Percentiles rank a stretch among this genome's conserved stretches.
These are phyloP conservation scores for Gambelia wislizenii DNA, from an alignment of 2,797 vertebrate genomes.

Conservation along the genomic window DNA sequence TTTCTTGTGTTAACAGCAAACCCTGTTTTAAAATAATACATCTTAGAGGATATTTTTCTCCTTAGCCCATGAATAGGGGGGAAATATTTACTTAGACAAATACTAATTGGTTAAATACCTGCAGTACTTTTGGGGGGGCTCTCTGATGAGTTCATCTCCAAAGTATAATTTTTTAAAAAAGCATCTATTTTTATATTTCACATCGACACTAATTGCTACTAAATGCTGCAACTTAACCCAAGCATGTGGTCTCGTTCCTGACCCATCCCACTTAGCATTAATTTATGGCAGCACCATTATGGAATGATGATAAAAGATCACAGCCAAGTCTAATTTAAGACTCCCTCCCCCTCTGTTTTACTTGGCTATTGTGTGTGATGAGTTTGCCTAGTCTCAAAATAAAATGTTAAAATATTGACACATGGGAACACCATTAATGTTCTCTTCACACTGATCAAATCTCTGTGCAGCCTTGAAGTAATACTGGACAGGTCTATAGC, in stretches of 20 bases:
- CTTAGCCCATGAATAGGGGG: background rate
- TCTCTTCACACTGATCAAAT: background rate
- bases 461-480: background rate
- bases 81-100: constrained; percentile 64
- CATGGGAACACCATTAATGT: background rate
- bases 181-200: constrained; percentile 68
- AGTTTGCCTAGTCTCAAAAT: background rate
- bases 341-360: background rate
- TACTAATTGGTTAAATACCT: constrained; percentile 71
- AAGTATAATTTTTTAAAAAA: constrained; percentile 47
- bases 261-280: constrained; percentile 69
- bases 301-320: constrained; percentile 57
- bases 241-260: constrained; percentile 55
- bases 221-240: constrained; percentile 64
- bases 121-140: constrained; percentile 61
- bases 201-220: constrained; percentile 75
- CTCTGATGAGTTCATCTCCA: constrained; percentile 66
- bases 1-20: constrained; percentile 58
- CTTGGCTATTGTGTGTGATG: constrained; percentile 31
- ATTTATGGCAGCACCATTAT: constrained; percentile 60
- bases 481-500: too few species aligned
- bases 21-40: constrained; percentile 63
- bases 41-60: background rate
- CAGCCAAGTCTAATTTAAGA: constrained; percentile 53
- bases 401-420: background rate